These are phyloP conservation scores for Danaus plexippus DNA, from an alignment of 1,140 invertebrate species.

Conservation along the genomic window DNA sequence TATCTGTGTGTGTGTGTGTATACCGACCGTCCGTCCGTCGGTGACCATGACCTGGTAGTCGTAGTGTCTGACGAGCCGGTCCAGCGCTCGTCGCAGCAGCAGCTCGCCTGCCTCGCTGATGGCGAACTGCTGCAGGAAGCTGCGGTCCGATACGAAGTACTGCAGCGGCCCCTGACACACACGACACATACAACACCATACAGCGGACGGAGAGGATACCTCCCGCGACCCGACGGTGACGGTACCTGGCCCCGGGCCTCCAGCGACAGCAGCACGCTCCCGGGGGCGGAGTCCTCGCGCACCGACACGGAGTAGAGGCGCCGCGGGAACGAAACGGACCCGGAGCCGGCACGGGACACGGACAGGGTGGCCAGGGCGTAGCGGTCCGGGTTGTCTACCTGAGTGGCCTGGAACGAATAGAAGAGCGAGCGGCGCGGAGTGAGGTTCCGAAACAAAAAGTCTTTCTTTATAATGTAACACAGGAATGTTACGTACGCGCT, in stretches of 20 bases:
- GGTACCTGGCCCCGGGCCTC: slow-evolving; percentile 70
- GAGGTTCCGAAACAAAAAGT: no score
- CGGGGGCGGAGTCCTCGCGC: slow-evolving; percentile 82
- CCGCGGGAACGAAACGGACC: slow-evolving; percentile 81
- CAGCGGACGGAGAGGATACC: slow-evolving; percentile 1
- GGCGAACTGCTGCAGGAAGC: slow-evolving; percentile 78
- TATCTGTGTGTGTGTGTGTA: background rate
- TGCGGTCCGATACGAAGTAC: slow-evolving; percentile 76
- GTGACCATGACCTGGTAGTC: slow-evolving; percentile 87
- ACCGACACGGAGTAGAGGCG: slow-evolving; percentile 80
- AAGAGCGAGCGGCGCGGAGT: no score
- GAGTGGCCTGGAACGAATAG: slow-evolving; percentile 77
- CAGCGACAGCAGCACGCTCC: slow-evolving; percentile 77
- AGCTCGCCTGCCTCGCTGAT: slow-evolving; percentile 86
- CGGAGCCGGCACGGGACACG: slow-evolving; percentile 64
- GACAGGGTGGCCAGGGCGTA: slow-evolving; percentile 88
- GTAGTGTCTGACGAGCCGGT: slow-evolving; percentile 80
- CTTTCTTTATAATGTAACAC: no score
- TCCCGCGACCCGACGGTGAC: background rate
- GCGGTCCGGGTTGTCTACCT: slow-evolving; percentile 89
- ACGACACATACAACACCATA: background rate
- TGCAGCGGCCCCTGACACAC: slow-evolving; percentile 34
- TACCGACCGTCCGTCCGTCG: slow-evolving; percentile 82
- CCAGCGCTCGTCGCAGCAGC: slow-evolving; percentile 80
- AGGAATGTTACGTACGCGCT: no score